Base-by-base conservation (phyloP, 1,140 invertebrate genomes). In the Eumaeus atala region DNA sequence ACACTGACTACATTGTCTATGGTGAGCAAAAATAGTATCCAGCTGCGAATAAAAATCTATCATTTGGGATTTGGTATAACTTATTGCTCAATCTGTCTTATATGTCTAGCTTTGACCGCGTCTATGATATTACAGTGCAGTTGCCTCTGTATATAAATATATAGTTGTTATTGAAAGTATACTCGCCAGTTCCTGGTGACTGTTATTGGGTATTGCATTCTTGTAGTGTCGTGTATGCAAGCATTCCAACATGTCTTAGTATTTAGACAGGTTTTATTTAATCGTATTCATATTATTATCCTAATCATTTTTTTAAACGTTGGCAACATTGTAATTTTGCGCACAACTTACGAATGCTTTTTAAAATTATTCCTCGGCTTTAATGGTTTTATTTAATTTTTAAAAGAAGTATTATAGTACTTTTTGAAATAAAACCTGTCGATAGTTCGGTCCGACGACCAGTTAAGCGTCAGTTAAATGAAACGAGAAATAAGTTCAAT, bases 41-140 rank as follows among this genome's bases (percentile, higher is more conserved):
- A 28, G 21, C 21, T 28, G 2, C 2, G 21, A 28, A 28, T 3
- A 28, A 28, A 28, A 28, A 28, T n/a, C n/a, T n/a, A n/a, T n/a
- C n/a, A 28, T 3, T 28, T 28, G 21, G 21, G 56, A 62, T 9
- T 18, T 47, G 4, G 4, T 33, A 11, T 14, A 48, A 48, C 18
- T n/a, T 35, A 35, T 28, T 49, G 12, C 40, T 42, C 12, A 9
- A 14, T 42, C 2, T 33, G n/a, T 34, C n/a, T 12, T 37, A 9
- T 48, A 44, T 12, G 50, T 55, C 53, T 48, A 48, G 40, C 56
- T 66, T 74, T 74, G 70, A 72, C 70, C 72, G 67, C 57, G 64
- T 56, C 52, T 67, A 62, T 79, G 75, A 78, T 78, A 78, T 77
- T 83, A 78, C 74, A 77, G 70, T 79, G 74, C 77, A 74, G 60